Evolutionary conservation across 2,888 invertebrate genomes (phyloP), one percentile per base, ranked within the genome.

Genomic region (Acronicta aceris): DNA sequence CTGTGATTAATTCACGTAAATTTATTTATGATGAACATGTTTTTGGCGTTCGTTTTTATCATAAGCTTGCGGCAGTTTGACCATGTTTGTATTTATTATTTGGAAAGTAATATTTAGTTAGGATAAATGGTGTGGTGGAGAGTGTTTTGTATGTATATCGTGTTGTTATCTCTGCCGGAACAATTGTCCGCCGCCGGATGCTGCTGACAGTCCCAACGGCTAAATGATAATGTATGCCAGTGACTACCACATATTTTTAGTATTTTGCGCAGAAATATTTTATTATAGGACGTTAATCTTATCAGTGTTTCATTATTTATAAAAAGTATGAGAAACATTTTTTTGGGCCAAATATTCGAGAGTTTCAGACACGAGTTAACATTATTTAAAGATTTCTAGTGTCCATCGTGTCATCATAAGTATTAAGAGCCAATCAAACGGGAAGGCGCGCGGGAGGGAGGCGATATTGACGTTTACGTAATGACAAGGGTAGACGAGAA

Each of bases 91-190:
- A 27, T 40, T 58, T 58, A 53, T 58, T 59, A 36, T 56, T 71
- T 67, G 55, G 67, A 50, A 67, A 67, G 58, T 63, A 59, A 57
- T 67, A 48, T 71, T 56, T 41, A 63, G 67, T 67, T 46, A 43
- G 45, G 54, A 45, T 38, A 62, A 66, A 74, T 56, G 48, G 51
- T 59, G 38, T 43, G 40, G 42, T 65, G 57, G 52, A 51, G 55
- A 55, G 47, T 65, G 66, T 71, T 63, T 63, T 65, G 67, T 62
- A 68, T 59, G 66, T 65, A 52, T 56, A 54, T 61, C 60, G 69
- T 67, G 61, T 76, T 81, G 65, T 79, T 83, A 83, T 83, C 82
- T 59, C 56, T 58, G 58, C 60, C 66, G 78, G 79, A 78, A 83
- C 76, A 81, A 81, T 76, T 65, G 68, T 41, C 53, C 50, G 65